A percentile compares a stretch with the other conserved stretches of the same genome.
phyloP scores from a whole-genome alignment of 2,797 vertebrate species.

The Pseudochaenichthys georgianus region DNA sequence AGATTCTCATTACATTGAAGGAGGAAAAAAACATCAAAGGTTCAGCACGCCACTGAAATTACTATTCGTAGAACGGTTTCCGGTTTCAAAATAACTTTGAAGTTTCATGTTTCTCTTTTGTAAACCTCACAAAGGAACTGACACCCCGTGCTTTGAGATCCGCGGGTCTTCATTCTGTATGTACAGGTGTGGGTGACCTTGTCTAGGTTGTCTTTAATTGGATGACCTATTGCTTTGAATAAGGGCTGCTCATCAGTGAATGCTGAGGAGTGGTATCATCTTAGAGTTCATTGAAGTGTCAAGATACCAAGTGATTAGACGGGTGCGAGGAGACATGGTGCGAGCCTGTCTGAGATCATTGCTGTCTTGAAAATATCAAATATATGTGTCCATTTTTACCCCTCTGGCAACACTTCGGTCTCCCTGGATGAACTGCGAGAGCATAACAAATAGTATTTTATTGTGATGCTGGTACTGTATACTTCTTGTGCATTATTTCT shows the following conservation, averaged over 20 bases:
- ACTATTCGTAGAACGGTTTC: slow-evolving; percentile 75
- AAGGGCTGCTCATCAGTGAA: slow-evolving; percentile 63
- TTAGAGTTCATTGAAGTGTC: slow-evolving; percentile 72
- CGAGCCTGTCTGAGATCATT: slow-evolving; percentile 38
- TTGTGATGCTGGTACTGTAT: slow-evolving; percentile 19
- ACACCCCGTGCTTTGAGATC: slow-evolving; percentile 59
- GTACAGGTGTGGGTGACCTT: slow-evolving; percentile 77
- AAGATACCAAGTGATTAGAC: slow-evolving; percentile 71
- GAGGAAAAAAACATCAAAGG: slow-evolving; percentile 79
- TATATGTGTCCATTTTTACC: slow-evolving; percentile 7
- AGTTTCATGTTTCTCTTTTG: slow-evolving; percentile 79
- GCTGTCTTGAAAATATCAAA: slow-evolving; percentile 18
- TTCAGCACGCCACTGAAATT: slow-evolving; percentile 69
- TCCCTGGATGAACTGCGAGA: slow-evolving; percentile 13
- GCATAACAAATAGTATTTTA: slow-evolving; percentile 7
- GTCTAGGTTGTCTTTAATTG: slow-evolving; percentile 74
- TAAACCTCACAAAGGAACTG: slow-evolving; percentile 74
- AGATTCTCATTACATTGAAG: slow-evolving; percentile 73
- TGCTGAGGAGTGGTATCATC: slow-evolving; percentile 54
- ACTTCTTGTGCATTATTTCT: slow-evolving; percentile 28
- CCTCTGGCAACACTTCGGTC: slow-evolving; percentile 16
- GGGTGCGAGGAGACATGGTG: slow-evolving; percentile 41
- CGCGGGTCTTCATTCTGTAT: slow-evolving; percentile 67
- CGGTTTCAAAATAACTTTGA: slow-evolving; percentile 84
- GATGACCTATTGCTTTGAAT: slow-evolving; percentile 74